These are phyloP conservation scores for Marronus borbonicus DNA, from an alignment of 2,888 invertebrate genomes.

Conservation along the genomic window DNA sequence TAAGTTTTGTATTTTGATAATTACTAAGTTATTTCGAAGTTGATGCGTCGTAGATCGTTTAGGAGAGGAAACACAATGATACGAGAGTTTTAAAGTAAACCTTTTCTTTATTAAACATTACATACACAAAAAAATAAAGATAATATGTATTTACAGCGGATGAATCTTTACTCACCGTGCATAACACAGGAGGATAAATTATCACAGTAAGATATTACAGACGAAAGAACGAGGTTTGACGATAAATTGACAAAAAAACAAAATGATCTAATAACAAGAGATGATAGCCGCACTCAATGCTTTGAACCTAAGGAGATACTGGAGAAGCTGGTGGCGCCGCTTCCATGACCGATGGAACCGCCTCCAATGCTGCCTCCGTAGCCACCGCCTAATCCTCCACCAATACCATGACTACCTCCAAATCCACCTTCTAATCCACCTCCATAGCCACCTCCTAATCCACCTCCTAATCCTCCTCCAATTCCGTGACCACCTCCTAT, in stretches of 20 bases:
- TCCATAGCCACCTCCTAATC: slow-evolving; percentile 48
- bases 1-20: no score
- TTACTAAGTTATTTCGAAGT: no score
- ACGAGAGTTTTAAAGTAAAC: background rate
- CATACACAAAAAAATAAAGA: slow-evolving; percentile 12
- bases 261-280: slow-evolving; percentile 29
- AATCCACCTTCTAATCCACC: slow-evolving; percentile 58
- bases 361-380: slow-evolving; percentile 55
- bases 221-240: slow-evolving; percentile 50
- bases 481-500: slow-evolving; percentile 54
- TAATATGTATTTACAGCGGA: slow-evolving; percentile 38
- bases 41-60: no score
- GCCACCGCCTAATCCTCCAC: slow-evolving; percentile 58
- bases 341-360: slow-evolving; percentile 54
- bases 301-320: slow-evolving; percentile 62
- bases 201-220: slow-evolving; percentile 55
- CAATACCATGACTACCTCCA: slow-evolving; percentile 52
- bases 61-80: no score
- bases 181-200: slow-evolving; percentile 50
- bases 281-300: slow-evolving; percentile 45
- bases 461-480: slow-evolving; percentile 53
- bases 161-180: slow-evolving; percentile 17
- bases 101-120: slow-evolving; percentile 31
- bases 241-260: no score
- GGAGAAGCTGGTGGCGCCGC: slow-evolving; percentile 61